Evolutionary conservation across 1,140 invertebrate genomes (phyloP).

Genomic region (Zaprionus tsacasi): DNA sequence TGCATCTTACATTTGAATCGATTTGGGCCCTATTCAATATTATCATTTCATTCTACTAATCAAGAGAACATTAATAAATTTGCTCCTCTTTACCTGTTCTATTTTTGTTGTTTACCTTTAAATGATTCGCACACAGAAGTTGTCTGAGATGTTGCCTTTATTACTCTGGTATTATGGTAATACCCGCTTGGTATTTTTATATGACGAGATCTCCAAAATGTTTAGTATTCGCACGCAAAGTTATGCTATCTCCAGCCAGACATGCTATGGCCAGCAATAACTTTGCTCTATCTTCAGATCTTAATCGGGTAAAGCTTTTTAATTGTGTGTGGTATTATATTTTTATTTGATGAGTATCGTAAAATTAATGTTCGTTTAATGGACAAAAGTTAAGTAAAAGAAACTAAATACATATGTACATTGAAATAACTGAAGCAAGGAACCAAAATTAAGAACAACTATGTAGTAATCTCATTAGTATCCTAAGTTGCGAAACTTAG

Average conservation of each 20-base stretch:
- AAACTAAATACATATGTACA: background rate
- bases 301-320: background rate
- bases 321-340: conserved; percentile 4
- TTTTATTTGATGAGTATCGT: conserved; percentile 4
- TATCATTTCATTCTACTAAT: too few relatives aligned
- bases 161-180: background rate
- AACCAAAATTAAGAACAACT: background rate
- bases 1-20: too few relatives aligned
- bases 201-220: background rate
- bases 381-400: background rate
- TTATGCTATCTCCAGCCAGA: background rate
- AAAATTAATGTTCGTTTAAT: background rate
- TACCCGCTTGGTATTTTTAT: background rate
- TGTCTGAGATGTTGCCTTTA: background rate
- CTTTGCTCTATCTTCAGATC: background rate
- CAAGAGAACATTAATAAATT: too few relatives aligned
- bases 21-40: too few relatives aligned
- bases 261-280: background rate
- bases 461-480: background rate
- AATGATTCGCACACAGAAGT: background rate
- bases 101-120: background rate
- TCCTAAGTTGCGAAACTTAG: background rate
- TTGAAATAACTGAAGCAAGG: background rate
- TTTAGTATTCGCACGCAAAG: background rate
- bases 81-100: too few relatives aligned